Conservation (phyloP, 92 coral and sea anemone species). For the Bergia puertoricense region DNA sequence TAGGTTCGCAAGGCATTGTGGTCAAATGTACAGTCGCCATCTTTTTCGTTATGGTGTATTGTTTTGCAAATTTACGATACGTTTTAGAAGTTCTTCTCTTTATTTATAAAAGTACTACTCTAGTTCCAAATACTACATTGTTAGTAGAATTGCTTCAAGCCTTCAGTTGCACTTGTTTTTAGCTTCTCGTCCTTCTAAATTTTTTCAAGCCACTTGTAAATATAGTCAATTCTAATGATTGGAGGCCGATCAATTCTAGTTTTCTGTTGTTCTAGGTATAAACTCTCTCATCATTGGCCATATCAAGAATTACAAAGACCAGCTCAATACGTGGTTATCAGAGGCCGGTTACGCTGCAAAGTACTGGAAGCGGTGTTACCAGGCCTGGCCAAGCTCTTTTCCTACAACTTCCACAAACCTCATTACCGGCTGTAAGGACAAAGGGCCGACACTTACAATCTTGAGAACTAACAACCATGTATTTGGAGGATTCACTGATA, state of each 20-base stretch:
- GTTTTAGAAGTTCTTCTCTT: not conserved
- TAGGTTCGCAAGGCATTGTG: too few relatives aligned
- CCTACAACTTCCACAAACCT: not conserved
- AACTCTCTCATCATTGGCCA: conserved; percentile 15
- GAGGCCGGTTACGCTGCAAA: not conserved
- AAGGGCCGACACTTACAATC: conserved; percentile 10
- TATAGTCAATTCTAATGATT: not conserved
- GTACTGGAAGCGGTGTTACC: conserved; percentile 15
- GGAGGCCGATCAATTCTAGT: not conserved
- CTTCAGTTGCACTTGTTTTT: too few relatives aligned
- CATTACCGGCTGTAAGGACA: not conserved
- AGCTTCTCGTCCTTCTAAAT: too few relatives aligned
- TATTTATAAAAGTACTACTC: not conserved
- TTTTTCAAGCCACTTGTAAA: too few relatives aligned
- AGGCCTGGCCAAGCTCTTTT: not conserved
- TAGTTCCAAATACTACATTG: too few relatives aligned
- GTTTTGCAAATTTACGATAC: too few relatives aligned
- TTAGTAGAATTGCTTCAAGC: too few relatives aligned
- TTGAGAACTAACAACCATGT: not conserved
- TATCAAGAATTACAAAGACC: conserved; percentile 13
- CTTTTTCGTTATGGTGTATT: too few relatives aligned
- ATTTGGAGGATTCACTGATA: conserved; percentile 22
- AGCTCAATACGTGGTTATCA: conserved; percentile 22
- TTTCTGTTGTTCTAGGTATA: not conserved
- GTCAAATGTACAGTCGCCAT: too few relatives aligned